Evolutionary conservation across 2,888 invertebrate species (phyloP).

Genomic region (Blastobasis adustella): DNA sequence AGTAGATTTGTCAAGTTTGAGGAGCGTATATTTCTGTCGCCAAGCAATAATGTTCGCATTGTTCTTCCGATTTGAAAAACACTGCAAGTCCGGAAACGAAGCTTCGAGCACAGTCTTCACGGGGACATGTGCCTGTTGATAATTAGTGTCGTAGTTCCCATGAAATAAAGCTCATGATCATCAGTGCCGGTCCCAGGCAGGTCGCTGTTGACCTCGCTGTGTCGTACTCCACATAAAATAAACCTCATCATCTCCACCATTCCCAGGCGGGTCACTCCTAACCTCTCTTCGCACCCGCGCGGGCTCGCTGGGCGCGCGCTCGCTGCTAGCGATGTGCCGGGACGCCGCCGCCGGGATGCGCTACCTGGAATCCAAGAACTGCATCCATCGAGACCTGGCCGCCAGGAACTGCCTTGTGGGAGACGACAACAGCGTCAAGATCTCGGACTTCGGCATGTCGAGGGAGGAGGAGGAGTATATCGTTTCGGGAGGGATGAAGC

Average conservation of each 20-base stretch:
- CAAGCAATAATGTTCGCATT: too few relatives aligned
- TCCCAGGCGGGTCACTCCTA: constrained; percentile 89
- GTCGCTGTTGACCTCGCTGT: constrained; percentile 88
- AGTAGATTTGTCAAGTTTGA: too few relatives aligned
- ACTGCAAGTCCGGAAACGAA: too few relatives aligned
- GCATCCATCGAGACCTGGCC: constrained; percentile 96
- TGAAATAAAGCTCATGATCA: too few relatives aligned
- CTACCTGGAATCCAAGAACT: constrained; percentile 95
- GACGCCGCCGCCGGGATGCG: constrained; percentile 96
- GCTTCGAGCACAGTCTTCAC: too few relatives aligned
- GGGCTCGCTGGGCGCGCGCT: constrained; percentile 75
- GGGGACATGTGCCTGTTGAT: too few relatives aligned
- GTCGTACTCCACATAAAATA: too few relatives aligned
- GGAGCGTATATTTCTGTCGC: too few relatives aligned
- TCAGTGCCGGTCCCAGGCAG: constrained; percentile 77
- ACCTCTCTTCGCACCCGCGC: constrained; percentile 90
- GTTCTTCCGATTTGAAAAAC: too few relatives aligned
- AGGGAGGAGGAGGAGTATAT: constrained; percentile 97
- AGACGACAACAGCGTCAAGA: constrained; percentile 92
- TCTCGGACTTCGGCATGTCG: constrained; percentile 99
- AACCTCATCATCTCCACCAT: background rate
- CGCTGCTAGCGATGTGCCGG: constrained; percentile 91
- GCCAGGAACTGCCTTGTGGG: constrained; percentile 95
- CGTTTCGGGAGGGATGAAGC: constrained; percentile 98
- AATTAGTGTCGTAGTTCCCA: too few relatives aligned